Conservation (phyloP, 2,113 vertebrate genomes). For the Pygoscelis antarcticus region DNA sequence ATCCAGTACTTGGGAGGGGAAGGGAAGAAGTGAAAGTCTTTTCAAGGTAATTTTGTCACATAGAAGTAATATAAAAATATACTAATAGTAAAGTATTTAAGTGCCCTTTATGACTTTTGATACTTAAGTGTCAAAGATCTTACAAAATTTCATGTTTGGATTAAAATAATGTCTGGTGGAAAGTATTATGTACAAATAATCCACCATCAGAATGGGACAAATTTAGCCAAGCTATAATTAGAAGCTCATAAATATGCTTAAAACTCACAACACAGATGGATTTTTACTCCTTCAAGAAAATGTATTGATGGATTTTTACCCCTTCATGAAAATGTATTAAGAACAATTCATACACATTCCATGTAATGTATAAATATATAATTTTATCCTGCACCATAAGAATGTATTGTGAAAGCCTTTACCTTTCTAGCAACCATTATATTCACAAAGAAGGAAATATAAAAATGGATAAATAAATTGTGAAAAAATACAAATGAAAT, state of each 20-base stretch:
- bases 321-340: not conserved
- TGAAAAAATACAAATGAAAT: not conserved
- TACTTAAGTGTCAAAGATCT: not conserved
- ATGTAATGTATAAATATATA: not conserved
- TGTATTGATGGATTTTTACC: not conserved
- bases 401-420: not conserved
- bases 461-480: not conserved
- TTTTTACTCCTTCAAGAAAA: not conserved
- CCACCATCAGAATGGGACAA: not conserved
- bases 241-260: not conserved
- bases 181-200: not conserved
- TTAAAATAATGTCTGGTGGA: not conserved
- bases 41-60: not conserved
- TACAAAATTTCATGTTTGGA: not conserved
- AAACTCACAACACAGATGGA: not conserved
- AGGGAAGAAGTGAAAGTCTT: not conserved
- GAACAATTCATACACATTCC: not conserved
- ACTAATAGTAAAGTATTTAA: not conserved
- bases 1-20: not conserved
- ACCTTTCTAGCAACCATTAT: not conserved
- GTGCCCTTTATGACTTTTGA: not conserved
- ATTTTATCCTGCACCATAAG: not conserved
- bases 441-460: not conserved
- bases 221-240: not conserved
- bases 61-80: not conserved